Evolutionary conservation across 2,888 invertebrate species (phyloP), one percentile per base, ranked within the genome.

Genomic region (Lagria hirta): DNA sequence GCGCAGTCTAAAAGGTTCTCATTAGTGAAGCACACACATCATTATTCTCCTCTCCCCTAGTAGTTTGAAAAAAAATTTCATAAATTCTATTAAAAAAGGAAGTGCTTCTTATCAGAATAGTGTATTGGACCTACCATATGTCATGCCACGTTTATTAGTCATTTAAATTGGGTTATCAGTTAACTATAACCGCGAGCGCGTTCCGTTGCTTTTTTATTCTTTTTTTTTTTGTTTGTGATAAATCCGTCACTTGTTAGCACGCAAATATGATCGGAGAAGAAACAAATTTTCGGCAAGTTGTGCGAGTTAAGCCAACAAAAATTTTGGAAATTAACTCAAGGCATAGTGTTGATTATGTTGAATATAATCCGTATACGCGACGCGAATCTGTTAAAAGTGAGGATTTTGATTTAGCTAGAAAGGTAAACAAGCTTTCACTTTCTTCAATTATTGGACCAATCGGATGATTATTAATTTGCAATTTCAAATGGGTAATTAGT

Each of bases 221-320:
- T n/a, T n/a, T n/a, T n/a, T n/a, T n/a, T n/a, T n/a, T n/a, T n/a
- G n/a, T n/a, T n/a, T n/a, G n/a, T n/a, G n/a, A n/a, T n/a, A n/a
- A n/a, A n/a, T n/a, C n/a, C n/a, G n/a, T n/a, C n/a, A n/a, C 5
- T 30, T 4, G 26, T 16, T 4, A 10, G 3, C 2, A 17, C 11
- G 20, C 16, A 3, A 53, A 41, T 29, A 66, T 67, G 66, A 51
- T 63, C 42, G 55, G 58, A 43, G 63, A 62, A 43, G 62, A 63
- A 35, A 51, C 57, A 27, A 62, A 61, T 42, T 57, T 53, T 40
- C 54, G 65, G 27, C 58, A 61, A 30, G 60, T 67, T 32, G 68
- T 69, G 18, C 52, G 60, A 17, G 68, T 69, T 24, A 61, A 60
- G 29, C 61, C 66, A 10, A 62, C 24, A 1, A 41, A 27, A 17